Conservation (phyloP, 2,888 invertebrate genomes). For the Nephrocerus scutellatus region DNA sequence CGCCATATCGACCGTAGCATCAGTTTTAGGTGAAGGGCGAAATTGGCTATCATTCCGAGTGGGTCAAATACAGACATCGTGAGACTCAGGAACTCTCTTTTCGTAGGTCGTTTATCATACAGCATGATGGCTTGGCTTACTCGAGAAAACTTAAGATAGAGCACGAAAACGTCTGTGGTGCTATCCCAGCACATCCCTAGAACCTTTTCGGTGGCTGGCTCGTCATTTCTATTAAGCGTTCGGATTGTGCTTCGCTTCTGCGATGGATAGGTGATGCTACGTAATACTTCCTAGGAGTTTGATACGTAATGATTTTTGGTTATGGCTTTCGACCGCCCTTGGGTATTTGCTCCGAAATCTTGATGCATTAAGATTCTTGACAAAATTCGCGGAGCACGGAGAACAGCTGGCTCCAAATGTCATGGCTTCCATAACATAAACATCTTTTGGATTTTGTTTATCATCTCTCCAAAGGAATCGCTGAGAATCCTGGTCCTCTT, state of each 20-base stretch:
- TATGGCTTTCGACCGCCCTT: constrained; percentile 13
- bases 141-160: too few species aligned
- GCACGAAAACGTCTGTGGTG: constrained; percentile 18
- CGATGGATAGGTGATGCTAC: constrained; percentile 8
- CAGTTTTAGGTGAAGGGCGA: constrained; percentile 16
- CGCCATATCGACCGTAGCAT: constrained; percentile 12
- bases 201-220: constrained; percentile 13
- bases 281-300: too few species aligned
- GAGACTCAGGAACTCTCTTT: constrained; percentile 22
- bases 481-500: constrained; percentile 28
- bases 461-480: constrained; percentile 27
- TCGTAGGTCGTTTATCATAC: constrained; percentile 18
- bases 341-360: constrained; percentile 6
- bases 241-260: not conserved
- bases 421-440: constrained; percentile 24
- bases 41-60: too few species aligned
- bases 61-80: constrained; percentile 31
- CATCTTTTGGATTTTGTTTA: not conserved
- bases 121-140: constrained; percentile 8
- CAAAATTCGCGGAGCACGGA: constrained; percentile 19
- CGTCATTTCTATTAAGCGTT: constrained; percentile 4
- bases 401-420: constrained; percentile 25
- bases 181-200: constrained; percentile 26
- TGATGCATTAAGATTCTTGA: constrained; percentile 16
- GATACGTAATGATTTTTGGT: constrained; percentile 14